Evolutionary conservation across 2,888 invertebrate genomes (phyloP).

Genomic region (Anthrax anthrax): DNA sequence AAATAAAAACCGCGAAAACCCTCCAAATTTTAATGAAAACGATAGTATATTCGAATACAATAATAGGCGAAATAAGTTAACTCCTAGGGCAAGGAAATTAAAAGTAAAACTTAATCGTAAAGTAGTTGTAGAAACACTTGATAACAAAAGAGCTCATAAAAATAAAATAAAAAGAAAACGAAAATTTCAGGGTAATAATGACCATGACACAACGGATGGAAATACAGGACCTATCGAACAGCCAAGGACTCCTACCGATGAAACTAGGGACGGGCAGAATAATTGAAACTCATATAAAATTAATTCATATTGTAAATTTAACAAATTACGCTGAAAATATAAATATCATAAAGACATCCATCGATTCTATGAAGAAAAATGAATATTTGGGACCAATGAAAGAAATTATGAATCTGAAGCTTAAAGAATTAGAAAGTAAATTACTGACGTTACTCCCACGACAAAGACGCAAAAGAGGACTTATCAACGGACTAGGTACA

Average conservation of each 20-base stretch:
- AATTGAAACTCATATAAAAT: background rate
- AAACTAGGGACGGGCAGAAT: slow-evolving; percentile 2
- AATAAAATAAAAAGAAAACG: background rate
- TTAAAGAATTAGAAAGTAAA: slow-evolving; percentile 1
- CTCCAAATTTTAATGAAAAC: background rate
- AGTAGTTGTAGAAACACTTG: background rate
- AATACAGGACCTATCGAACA: background rate
- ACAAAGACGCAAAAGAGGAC: slow-evolving; percentile 6
- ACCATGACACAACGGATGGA: background rate
- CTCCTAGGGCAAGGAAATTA: background rate
- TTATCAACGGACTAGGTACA: slow-evolving; percentile 1
- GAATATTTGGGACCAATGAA: background rate
- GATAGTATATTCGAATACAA: background rate
- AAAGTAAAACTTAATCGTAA: background rate
- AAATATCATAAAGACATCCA: background rate
- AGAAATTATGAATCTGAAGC: background rate
- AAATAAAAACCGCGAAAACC: background rate
- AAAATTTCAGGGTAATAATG: background rate
- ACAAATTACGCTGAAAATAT: slow-evolving; percentile 1
- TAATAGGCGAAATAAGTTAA: background rate
- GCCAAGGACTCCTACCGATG: background rate
- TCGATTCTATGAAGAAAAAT: background rate
- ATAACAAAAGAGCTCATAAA: background rate
- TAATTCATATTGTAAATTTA: slow-evolving; percentile 4
- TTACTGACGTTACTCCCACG: background rate